These are phyloP conservation scores for Trematocara macrostoma DNA, from an alignment of 2,113 vertebrate species.

Conservation along the genomic window DNA sequence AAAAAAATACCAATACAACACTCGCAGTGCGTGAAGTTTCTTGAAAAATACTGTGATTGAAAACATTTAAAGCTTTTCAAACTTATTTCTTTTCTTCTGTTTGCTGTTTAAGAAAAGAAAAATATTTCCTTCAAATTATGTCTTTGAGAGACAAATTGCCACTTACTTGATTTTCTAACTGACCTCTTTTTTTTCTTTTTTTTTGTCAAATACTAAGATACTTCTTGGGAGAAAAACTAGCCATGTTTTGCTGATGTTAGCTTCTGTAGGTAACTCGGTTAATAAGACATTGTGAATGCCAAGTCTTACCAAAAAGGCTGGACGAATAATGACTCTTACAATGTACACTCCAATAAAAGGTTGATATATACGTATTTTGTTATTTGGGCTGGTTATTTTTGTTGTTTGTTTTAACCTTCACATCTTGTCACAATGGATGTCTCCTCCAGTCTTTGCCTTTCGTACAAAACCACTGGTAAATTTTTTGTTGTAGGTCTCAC, in stretches of 20 bases:
- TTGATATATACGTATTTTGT: conserved; percentile 55
- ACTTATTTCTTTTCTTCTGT: neutral
- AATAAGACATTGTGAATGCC: conserved; percentile 45
- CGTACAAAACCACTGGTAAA: neutral
- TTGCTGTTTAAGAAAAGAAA: neutral
- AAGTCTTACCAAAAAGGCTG: conserved; percentile 61
- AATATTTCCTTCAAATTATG: neutral
- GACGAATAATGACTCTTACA: conserved; percentile 59
- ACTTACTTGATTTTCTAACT: neutral
- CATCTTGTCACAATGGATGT: neutral
- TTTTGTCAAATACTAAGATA: neutral
- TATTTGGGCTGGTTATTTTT: neutral
- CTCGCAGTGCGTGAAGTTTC: neutral
- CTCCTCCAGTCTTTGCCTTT: neutral
- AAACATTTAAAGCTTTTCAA: neutral
- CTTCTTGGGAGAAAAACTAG: neutral
- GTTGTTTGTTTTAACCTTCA: neutral
- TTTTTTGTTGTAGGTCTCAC: neutral
- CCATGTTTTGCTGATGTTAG: conserved; percentile 24
- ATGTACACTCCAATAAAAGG: conserved; percentile 72
- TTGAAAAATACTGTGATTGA: neutral
- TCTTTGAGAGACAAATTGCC: conserved; percentile 7
- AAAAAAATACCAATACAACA: neutral
- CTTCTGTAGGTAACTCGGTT: conserved; percentile 49
- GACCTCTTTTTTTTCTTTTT: neutral